Percentiles rank a stretch among this genome's conserved stretches.
Evolutionary conservation across 2,797 vertebrate genomes (phyloP).

Genomic region (Urophycis tenuis): DNA sequence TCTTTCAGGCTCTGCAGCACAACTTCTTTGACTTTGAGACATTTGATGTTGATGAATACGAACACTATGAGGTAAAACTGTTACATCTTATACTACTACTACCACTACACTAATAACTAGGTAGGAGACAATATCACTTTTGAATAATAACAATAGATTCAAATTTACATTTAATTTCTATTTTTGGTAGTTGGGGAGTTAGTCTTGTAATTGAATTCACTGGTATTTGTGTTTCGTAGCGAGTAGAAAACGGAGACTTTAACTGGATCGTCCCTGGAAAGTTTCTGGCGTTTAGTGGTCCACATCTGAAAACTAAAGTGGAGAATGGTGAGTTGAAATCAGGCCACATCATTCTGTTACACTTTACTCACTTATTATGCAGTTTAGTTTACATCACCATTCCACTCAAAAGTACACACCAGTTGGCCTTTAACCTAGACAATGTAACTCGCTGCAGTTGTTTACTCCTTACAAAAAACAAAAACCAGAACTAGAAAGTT

Average conservation of each 20-base stretch:
- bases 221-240: slow-evolving; percentile 53
- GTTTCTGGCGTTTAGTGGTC: slow-evolving; percentile 95
- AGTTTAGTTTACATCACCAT: background rate
- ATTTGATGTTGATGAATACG: slow-evolving; percentile 95
- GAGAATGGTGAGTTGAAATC: slow-evolving; percentile 82
- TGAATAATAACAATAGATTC: too few species aligned
- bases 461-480: too few species aligned
- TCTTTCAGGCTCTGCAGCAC: slow-evolving; percentile 85
- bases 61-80: slow-evolving; percentile 89
- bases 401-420: too few species aligned
- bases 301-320: slow-evolving; percentile 95
- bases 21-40: slow-evolving; percentile 94
- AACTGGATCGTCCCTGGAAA: slow-evolving; percentile 97
- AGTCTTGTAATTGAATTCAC: background rate
- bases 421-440: background rate
- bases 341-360: background rate
- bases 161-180: background rate
- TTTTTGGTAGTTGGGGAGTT: background rate
- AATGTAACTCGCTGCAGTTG: background rate
- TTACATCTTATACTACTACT: background rate
- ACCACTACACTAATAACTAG: too few species aligned
- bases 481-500: too few species aligned
- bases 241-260: slow-evolving; percentile 97
- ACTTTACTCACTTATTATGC: background rate
- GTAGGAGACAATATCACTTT: too few species aligned